Conservation (phyloP, 2,113 vertebrate species). For the Ariopsis seemanni region DNA sequence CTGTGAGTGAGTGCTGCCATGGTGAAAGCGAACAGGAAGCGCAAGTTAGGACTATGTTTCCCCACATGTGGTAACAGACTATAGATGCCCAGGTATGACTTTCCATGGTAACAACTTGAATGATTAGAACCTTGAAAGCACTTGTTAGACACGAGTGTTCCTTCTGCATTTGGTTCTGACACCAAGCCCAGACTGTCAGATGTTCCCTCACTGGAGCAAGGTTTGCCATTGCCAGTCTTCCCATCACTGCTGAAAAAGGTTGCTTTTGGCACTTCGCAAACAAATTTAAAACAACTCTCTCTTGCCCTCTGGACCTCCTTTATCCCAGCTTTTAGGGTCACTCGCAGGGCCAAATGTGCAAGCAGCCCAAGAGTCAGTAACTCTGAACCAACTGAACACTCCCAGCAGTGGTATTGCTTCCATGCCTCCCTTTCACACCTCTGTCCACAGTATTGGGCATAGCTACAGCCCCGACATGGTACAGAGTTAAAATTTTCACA, state of each 20-base stretch:
- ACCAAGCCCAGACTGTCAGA: neutral
- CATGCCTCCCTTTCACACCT: constrained; percentile 79
- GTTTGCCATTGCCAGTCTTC: neutral
- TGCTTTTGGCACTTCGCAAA: neutral
- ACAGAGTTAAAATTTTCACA: constrained; percentile 66
- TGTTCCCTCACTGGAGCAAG: neutral
- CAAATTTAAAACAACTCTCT: neutral
- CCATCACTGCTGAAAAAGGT: neutral
- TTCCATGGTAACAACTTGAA: constrained; percentile 60
- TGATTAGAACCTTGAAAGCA: constrained; percentile 48
- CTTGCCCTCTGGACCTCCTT: constrained; percentile 63
- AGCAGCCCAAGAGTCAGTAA: constrained; percentile 81
- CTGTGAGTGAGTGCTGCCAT: constrained; percentile 73
- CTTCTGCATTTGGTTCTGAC: neutral
- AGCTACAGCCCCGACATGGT: constrained; percentile 84
- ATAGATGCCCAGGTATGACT: constrained; percentile 79
- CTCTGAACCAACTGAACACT: constrained; percentile 80
- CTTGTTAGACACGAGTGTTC: neutral
- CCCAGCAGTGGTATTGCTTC: constrained; percentile 80
- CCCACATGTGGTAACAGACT: constrained; percentile 80
- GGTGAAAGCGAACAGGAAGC: constrained; percentile 81
- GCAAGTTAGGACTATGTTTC: constrained; percentile 73
- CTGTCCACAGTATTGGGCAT: constrained; percentile 82
- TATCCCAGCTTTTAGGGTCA: constrained; percentile 78
- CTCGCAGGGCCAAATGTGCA: constrained; percentile 83